Evolutionary conservation across 2,113 vertebrate species (phyloP).

Genomic region (Piaya cayana): DNA sequence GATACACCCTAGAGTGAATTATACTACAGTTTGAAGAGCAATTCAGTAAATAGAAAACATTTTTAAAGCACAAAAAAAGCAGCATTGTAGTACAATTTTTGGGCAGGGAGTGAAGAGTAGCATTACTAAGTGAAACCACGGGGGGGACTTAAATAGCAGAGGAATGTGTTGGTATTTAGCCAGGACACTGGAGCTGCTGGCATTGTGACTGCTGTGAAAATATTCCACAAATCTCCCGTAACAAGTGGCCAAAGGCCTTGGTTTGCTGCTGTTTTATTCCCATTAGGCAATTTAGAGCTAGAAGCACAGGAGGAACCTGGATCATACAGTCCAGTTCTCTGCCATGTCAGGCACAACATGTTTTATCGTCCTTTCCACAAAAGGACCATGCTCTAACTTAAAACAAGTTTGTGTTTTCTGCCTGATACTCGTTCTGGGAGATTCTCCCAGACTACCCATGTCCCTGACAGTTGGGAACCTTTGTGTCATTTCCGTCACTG

Average conservation of each 20-base stretch:
- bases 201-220: background rate
- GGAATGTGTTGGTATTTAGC: conserved; percentile 50
- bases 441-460: background rate
- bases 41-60: conserved; percentile 47
- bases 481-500: background rate
- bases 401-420: background rate
- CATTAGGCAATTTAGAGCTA: background rate
- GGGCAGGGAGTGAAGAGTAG: conserved; percentile 26
- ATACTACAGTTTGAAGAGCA: conserved; percentile 25
- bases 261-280: conserved; percentile 38
- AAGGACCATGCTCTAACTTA: background rate
- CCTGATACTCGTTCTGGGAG: background rate
- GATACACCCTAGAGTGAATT: conserved; percentile 44
- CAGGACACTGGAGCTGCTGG: conserved; percentile 65
- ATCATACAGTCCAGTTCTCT: background rate
- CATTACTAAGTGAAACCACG: conserved; percentile 45
- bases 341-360: background rate
- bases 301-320: background rate
- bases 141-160: conserved; percentile 54
- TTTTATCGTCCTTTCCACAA: background rate
- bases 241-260: conserved; percentile 21
- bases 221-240: conserved; percentile 24
- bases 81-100: conserved; percentile 2
- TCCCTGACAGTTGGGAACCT: background rate
- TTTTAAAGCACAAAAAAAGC: conserved; percentile 32